A percentile compares a stretch with the other conserved stretches of the same genome.
These are phyloP conservation scores for Myiagra hebetior DNA, from an alignment of 2,113 vertebrate species.

Conservation along the genomic window DNA sequence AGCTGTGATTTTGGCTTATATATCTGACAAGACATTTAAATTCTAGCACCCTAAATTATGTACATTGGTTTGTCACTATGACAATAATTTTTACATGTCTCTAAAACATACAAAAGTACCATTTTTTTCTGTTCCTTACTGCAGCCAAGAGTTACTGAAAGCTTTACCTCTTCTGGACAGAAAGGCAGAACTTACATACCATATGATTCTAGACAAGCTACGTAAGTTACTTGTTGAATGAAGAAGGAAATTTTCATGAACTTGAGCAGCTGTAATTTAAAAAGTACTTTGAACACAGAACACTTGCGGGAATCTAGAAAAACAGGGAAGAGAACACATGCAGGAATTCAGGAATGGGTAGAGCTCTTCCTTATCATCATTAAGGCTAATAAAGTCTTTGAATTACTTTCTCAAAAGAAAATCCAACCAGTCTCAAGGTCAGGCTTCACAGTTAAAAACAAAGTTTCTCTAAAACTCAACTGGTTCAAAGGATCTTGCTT, in stretches of 20 bases:
- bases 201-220: neutral
- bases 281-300: neutral
- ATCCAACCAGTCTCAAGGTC: neutral
- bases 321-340: neutral
- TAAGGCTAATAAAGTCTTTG: neutral
- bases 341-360: neutral
- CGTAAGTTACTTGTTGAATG: neutral
- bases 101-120: neutral
- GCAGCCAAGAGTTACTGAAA: neutral
- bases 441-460: neutral
- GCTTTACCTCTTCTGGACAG: neutral
- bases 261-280: neutral
- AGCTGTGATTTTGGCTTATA: neutral
- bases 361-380: neutral
- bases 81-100: conserved; percentile 31
- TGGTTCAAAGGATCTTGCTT: neutral
- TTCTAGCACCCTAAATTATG: conserved; percentile 46
- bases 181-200: neutral
- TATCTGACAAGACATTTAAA: conserved; percentile 55
- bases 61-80: conserved; percentile 46
- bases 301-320: neutral
- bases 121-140: neutral
- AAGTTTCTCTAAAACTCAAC: neutral
- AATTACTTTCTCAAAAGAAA: neutral
- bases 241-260: neutral